Base-by-base conservation (phyloP, 2,113 vertebrate genomes). In the Etia nguti region DNA sequence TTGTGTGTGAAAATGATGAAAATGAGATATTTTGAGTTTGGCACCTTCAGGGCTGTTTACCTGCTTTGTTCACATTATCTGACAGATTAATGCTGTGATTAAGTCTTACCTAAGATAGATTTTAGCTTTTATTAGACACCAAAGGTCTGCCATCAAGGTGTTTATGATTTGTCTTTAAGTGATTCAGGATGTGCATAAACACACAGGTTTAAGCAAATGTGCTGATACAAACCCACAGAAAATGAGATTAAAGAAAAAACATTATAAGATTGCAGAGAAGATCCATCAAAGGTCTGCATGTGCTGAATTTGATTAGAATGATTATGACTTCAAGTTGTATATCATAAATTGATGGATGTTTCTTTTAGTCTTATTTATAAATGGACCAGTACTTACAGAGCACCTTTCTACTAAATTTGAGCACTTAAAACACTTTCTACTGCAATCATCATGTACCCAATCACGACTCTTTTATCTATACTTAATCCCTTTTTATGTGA, bases 41-140 rank as follows among this genome's bases (percentile, higher is more conserved):
- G 59, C 80, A 86, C 57, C 88, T 88, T 73, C 31, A 59, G 26
- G 46, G 54, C 13, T 90, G 88, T 93, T 94, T 91, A 90, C 87
- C 75, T 88, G 86, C 77, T 86, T 80, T 65, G 50, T 82, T 90
- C 65, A 52, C 68, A 55, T 34, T 90, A 88, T 89, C 68, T 73
- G 54, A 70, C 65, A 88, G 84, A 93, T 90, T 86, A 84, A 89
- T 83, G 82, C 52, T 0, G n/a, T 48, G 84, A 92, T 92, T 84
- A 88, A 75, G 54, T 86, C 75, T 62, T 55, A 79, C 52, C 73
- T 82, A 11, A 80, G 52, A 82, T 41, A 54, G 59, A 79, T 73
- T 89, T 70, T 2, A 50, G 62, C 80, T 81, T 85, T 86, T 83
- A 90, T 88, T 86, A 89, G 85, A 75, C 52, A 85, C 65, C 55